phyloP scores from a whole-genome alignment of 1,140 invertebrate genomes.

The Drosophila sulfurigaster region DNA sequence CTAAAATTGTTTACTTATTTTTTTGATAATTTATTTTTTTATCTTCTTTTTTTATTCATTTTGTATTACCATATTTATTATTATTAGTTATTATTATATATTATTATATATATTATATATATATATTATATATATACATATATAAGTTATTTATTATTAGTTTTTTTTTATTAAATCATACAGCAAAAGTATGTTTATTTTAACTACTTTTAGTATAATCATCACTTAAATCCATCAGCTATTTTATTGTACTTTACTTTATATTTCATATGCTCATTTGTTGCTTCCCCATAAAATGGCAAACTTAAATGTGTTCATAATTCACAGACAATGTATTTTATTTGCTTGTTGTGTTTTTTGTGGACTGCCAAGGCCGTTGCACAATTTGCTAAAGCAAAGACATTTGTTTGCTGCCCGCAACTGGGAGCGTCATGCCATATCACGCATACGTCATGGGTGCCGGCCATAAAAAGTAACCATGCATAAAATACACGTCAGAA shows the following conservation, averaged over 20 bases:
- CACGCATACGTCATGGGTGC: conserved; percentile 69
- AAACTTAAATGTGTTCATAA: conserved; percentile 48
- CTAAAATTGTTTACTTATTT: too few relatives aligned
- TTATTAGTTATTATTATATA: too few relatives aligned
- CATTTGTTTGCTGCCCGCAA: neutral
- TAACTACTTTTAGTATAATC: too few relatives aligned
- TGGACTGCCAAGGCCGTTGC: conserved; percentile 44
- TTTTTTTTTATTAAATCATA: too few relatives aligned
- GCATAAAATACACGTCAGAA: conserved; percentile 45
- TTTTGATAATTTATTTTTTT: too few relatives aligned
- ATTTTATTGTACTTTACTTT: neutral
- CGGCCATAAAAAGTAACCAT: conserved; percentile 68
- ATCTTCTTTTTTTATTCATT: too few relatives aligned
- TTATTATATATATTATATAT: too few relatives aligned
- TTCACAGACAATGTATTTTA: conserved; percentile 12
- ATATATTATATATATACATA: too few relatives aligned
- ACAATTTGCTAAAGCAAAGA: conserved; percentile 23
- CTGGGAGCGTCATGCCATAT: conserved; percentile 48
- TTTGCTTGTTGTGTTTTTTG: neutral
- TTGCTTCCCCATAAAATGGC: conserved; percentile 41
- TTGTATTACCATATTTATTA: too few relatives aligned
- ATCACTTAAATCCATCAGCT: neutral
- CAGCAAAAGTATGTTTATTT: too few relatives aligned
- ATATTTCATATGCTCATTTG: conserved; percentile 8
- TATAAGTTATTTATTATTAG: too few relatives aligned